These are phyloP conservation scores for Xylota sylvarum DNA, from an alignment of 2,888 invertebrate species.

Conservation along the genomic window DNA sequence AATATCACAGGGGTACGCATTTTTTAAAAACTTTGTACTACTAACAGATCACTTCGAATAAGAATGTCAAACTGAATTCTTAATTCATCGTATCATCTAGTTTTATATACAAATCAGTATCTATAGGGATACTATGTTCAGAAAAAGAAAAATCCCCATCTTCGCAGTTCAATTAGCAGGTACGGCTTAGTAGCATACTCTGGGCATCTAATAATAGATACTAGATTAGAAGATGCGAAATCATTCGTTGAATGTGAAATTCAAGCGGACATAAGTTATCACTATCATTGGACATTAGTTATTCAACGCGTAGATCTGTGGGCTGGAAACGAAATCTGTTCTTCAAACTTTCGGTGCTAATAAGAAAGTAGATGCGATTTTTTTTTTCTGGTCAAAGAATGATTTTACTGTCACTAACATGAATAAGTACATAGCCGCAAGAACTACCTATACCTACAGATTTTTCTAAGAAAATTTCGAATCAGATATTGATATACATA, in stretches of 20 bases:
- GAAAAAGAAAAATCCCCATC: constrained; percentile 15
- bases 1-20: constrained; percentile 49
- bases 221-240: neutral
- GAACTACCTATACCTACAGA: no score
- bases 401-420: no score
- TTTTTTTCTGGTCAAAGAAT: no score
- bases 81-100: neutral
- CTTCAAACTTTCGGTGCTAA: no score
- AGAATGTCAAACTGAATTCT: constrained; percentile 2
- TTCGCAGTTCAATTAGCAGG: constrained; percentile 17
- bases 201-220: neutral
- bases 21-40: neutral
- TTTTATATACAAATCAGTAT: constrained; percentile 22
- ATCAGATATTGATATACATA: no score
- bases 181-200: neutral
- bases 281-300: no score
- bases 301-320: neutral
- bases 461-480: no score
- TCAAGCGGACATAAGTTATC: no score
- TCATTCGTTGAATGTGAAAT: neutral
- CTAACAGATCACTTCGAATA: neutral
- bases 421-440: no score
- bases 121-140: neutral
- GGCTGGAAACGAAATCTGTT: neutral
- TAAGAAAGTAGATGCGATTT: no score